Percentiles rank a stretch among this genome's conserved stretches.
Evolutionary conservation across 2,113 vertebrate species (phyloP).

Genomic region (Oceanodroma tethys): DNA sequence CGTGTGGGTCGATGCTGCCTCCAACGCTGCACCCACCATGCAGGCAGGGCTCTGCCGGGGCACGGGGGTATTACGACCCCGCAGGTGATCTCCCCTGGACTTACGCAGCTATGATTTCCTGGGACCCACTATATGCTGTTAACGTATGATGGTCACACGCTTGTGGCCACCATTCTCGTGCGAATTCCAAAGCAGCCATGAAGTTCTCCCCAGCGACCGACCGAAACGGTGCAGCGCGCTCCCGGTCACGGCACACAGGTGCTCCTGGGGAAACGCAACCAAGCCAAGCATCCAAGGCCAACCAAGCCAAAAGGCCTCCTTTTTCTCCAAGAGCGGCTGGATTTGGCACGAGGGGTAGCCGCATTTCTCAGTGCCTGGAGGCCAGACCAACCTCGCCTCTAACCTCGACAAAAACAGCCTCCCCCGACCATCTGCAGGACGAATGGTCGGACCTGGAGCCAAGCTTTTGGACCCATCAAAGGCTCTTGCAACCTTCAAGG

Average conservation of each 20-base stretch:
- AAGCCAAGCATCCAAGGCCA: no score
- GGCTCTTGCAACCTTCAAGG: not conserved
- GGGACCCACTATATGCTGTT: fast-evolving
- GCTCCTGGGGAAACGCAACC: not conserved
- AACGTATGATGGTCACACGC: no score
- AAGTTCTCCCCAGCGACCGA: no score
- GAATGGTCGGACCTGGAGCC: not conserved
- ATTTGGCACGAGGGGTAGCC: not conserved
- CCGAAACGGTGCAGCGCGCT: not conserved
- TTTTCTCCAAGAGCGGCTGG: not conserved
- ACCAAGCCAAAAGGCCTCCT: no score
- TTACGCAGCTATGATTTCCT: no score
- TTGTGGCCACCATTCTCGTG: not conserved
- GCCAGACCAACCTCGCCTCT: not conserved
- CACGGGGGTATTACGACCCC: fast-evolving
- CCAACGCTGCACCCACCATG: not conserved
- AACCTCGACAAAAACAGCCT: not conserved
- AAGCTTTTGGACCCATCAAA: not conserved
- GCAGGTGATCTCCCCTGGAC: not conserved
- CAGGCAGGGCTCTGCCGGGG: not conserved
- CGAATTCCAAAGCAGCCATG: not conserved
- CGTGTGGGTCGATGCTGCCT: no score
- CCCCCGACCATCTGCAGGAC: fast-evolving
- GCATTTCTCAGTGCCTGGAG: not conserved
- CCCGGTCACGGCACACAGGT: not conserved